Evolutionary conservation across 2,888 invertebrate genomes (phyloP), one percentile per base, ranked within the genome.

Genomic region (Escarpia spicata): DNA sequence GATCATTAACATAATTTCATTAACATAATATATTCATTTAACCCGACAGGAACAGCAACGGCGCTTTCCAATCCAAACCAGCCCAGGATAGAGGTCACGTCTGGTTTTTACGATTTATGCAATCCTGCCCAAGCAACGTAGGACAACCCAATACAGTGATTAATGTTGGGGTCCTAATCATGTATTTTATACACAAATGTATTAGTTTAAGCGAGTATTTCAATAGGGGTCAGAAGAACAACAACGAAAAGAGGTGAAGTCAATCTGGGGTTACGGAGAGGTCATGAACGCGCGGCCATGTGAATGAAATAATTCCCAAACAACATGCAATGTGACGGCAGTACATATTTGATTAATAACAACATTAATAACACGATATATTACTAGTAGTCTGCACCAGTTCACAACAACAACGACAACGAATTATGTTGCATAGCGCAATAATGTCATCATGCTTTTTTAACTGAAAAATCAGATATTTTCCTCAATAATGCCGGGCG

Each of bases 231-330:
- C 75, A 75, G 75, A 75, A 26, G 75, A 75, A 75, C 75, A 75
- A 75, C 75, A 75, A 75, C 75, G 75, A 75, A 75, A 75, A 75
- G 75, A 75, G 75, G 75, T 75, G 75, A 75, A 75, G 75, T 75
- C 75, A 75, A 75, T 75, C 75, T 75, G 75, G 75, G 75, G 75
- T 75, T 75, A 75, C 75, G 75, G 75, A 75, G 75, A 75, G 75
- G 75, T 75, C 75, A 75, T 75, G 75, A 75, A 75, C 75, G 75
- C 75, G 75, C 75, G n/a, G 75, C 75, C 75, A 75, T 75, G 75
- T 75, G 75, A 75, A 75, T 75, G 75, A 75, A 75, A 75, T 75
- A 75, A 75, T 75, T 75, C 75, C 75, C 75, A 75, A 75, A 75
- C 75, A 75, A 75, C 75, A 75, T 75, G 75, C 75, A n/a, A 75